phyloP scores from a whole-genome alignment of 2,113 vertebrate species.

The Neogale vison region DNA sequence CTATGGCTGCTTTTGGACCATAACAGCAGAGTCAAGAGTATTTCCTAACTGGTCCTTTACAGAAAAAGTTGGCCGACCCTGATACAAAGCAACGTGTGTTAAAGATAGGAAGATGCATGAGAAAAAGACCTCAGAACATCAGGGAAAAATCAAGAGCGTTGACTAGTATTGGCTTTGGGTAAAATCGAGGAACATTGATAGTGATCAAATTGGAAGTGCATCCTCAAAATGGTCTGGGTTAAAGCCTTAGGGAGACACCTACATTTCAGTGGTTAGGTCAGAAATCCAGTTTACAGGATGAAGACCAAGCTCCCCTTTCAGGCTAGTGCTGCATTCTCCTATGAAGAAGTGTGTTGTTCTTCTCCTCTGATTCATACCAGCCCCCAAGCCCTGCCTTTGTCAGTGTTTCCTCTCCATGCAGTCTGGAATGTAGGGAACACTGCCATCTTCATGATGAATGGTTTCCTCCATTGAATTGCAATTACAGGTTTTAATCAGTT shows the following conservation, averaged over 20 bases:
- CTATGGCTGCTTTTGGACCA: background rate
- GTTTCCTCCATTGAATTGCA: constrained; percentile 82
- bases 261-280: background rate
- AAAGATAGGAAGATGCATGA: background rate
- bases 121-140: background rate
- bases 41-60: background rate
- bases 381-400: background rate
- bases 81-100: background rate
- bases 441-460: constrained; percentile 81
- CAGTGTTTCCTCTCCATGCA: constrained; percentile 7
- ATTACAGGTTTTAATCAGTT: constrained; percentile 85
- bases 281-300: background rate
- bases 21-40: background rate
- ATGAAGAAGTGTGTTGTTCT: background rate
- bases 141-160: background rate
- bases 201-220: background rate
- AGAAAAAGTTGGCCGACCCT: background rate
- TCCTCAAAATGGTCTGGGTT: background rate
- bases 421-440: constrained; percentile 57
- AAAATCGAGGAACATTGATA: background rate
- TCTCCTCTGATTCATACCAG: background rate
- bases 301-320: background rate
- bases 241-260: background rate
- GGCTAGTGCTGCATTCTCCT: background rate
- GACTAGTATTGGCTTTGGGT: background rate